Conservation (phyloP, 2,797 vertebrate genomes). For the Jordanella pulchra region DNA sequence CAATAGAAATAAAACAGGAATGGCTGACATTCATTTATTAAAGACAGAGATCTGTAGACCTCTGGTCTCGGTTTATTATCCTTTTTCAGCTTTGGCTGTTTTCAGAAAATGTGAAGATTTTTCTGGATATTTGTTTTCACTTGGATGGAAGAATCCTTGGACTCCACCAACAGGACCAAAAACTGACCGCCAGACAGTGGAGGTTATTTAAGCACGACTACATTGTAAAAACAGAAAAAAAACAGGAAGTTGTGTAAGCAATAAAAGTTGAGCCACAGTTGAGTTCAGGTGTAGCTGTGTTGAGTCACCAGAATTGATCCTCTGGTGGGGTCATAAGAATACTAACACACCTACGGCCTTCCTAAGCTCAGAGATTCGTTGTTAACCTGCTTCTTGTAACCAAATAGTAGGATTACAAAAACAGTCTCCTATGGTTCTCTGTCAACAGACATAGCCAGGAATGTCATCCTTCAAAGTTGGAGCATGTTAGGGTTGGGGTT, state of each 20-base stretch:
- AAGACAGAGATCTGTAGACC: background rate
- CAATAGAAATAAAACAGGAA: background rate
- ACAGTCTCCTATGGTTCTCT: no score
- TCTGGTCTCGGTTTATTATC: background rate
- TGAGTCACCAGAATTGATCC: slow-evolving; percentile 34
- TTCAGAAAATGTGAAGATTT: background rate
- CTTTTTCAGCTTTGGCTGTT: background rate
- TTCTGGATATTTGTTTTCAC: background rate
- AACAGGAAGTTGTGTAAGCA: slow-evolving; percentile 30
- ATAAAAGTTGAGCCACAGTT: slow-evolving; percentile 6
- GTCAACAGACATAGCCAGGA: no score
- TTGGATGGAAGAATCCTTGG: no score
- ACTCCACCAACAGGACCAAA: background rate
- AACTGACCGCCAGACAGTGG: background rate
- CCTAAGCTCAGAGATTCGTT: background rate
- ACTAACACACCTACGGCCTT: slow-evolving; percentile 25
- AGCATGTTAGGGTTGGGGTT: background rate
- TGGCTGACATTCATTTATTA: slow-evolving; percentile 8
- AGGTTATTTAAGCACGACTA: slow-evolving; percentile 18
- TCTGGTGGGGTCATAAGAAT: slow-evolving; percentile 2
- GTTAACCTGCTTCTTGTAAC: background rate
- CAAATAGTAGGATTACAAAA: background rate
- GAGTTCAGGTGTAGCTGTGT: slow-evolving; percentile 4
- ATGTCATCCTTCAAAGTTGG: no score
- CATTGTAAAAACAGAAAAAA: background rate